Percentiles rank a stretch among this genome's conserved stretches.
Evolutionary conservation across 1,140 invertebrate species (phyloP).

Genomic region (Zaprionus ornatus): DNA sequence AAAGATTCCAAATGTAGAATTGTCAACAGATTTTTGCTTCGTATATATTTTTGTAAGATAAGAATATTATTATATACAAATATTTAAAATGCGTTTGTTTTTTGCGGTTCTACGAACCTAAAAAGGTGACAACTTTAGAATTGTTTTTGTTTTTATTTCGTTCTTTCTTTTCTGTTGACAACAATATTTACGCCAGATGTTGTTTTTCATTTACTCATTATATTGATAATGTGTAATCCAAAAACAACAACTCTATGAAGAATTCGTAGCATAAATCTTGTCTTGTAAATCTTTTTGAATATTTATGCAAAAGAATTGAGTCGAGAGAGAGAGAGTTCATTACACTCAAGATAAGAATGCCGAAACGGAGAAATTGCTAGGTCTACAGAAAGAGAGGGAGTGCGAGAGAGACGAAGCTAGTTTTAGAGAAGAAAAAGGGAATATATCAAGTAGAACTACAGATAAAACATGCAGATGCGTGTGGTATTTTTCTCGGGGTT

Average conservation of each 20-base stretch:
- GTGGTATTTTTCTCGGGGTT: neutral
- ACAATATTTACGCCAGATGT: neutral
- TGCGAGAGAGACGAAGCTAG: neutral
- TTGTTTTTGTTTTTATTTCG: conserved; percentile 13
- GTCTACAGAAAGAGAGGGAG: conserved; percentile 25
- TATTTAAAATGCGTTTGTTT: neutral
- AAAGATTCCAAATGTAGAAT: neutral
- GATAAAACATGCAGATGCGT: neutral
- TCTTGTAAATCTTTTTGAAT: neutral
- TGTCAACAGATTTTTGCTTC: neutral
- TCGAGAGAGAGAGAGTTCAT: conserved; percentile 48
- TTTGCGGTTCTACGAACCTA: neutral
- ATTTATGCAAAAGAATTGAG: conserved; percentile 12
- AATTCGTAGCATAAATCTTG: neutral
- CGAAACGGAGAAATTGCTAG: conserved; percentile 34
- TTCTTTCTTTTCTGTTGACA: neutral
- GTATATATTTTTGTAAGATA: conserved; percentile 20
- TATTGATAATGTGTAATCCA: neutral
- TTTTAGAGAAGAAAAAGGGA: neutral
- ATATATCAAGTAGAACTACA: neutral
- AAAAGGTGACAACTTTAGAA: conserved; percentile 16
- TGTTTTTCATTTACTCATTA: conserved; percentile 2
- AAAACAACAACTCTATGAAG: neutral
- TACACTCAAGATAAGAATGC: conserved; percentile 42
- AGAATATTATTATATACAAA: conserved; percentile 5